Conservation (phyloP, 2,113 vertebrate species). For the Chloropsis cyanopogon region DNA sequence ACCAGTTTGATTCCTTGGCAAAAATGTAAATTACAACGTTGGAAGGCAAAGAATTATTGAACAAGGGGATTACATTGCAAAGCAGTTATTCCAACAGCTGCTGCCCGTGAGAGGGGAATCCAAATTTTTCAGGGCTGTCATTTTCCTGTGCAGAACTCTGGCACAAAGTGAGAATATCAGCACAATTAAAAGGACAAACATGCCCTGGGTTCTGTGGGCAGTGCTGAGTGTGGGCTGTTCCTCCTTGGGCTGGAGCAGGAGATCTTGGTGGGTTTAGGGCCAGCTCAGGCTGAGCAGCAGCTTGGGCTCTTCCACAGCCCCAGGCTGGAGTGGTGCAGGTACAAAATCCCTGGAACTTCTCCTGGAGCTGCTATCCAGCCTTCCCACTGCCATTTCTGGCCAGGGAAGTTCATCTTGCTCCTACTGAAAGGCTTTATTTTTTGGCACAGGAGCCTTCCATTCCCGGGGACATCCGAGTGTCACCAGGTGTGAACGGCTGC, state of each 20-base stretch:
- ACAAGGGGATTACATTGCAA: slow-evolving; percentile 45
- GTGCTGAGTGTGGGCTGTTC: not conserved
- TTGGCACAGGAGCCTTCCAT: not conserved
- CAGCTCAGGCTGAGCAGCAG: not conserved
- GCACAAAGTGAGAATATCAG: not conserved
- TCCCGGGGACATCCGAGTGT: not conserved
- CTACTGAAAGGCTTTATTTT: not conserved
- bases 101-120: not conserved
- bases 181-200: not conserved
- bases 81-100: slow-evolving; percentile 59
- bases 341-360: not conserved
- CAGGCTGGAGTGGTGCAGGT: not conserved
- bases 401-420: not conserved
- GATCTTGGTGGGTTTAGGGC: not conserved
- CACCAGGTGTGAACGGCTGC: not conserved
- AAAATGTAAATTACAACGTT: slow-evolving; percentile 12
- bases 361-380: not conserved
- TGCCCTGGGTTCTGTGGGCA: accelerated
- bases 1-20: slow-evolving; percentile 51
- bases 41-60: slow-evolving; percentile 42
- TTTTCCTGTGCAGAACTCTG: not conserved
- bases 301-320: not conserved
- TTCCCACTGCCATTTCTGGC: not conserved
- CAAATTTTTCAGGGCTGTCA: not conserved
- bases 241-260: not conserved